Base-by-base conservation (phyloP, 1,140 invertebrate genomes). In the Manduca sexta region DNA sequence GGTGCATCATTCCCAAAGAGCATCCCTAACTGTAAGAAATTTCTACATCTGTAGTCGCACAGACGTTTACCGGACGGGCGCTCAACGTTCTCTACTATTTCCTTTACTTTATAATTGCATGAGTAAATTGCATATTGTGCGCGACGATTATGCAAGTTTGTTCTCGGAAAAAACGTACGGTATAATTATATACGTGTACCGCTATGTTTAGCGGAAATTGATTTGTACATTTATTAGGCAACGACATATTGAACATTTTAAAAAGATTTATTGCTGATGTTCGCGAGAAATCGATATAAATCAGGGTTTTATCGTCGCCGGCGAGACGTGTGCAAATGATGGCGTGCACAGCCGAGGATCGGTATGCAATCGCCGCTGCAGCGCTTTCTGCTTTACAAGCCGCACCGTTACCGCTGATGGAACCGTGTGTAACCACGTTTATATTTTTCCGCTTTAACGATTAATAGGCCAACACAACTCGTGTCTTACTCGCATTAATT, bases 21-120 rank as follows among this genome's bases (percentile, higher is more conserved):
- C 64, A 69, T 69, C 64, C 63, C 68, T 72, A 74, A 72, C 65
- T 69, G 68, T 72, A 69, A 58, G 59, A 67, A 64, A 67, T 70
- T 52, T 54, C 63, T 53, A 52, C 56, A 52, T 47, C 60, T 48
- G 52, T 52, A 45, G 11, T n/a, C 49, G 37, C 34, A 58, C 46
- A 53, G 57, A 45, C 60, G 35, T 45, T 51, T 57, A 43, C 14
- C 29, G 45, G 4, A 8, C 21, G 4, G 21, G 4, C 21, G 0
- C 21, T 5, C 21, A 0, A 50, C 44, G 47, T 56, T 52, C 53
- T 50, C 52, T 55, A 56, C 60, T 56, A 64, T 64, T 63, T 38
- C 35, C 16, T 15, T 14, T 35, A 35, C 14, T n/a, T n/a, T n/a
- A 3, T 26, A 26, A 26, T 26, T 26, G 21, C 21, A 5, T 8